A percentile compares a stretch with the other conserved stretches of the same genome.
Conservation (phyloP, 2,797 vertebrate species). For the Carduelis carduelis region DNA sequence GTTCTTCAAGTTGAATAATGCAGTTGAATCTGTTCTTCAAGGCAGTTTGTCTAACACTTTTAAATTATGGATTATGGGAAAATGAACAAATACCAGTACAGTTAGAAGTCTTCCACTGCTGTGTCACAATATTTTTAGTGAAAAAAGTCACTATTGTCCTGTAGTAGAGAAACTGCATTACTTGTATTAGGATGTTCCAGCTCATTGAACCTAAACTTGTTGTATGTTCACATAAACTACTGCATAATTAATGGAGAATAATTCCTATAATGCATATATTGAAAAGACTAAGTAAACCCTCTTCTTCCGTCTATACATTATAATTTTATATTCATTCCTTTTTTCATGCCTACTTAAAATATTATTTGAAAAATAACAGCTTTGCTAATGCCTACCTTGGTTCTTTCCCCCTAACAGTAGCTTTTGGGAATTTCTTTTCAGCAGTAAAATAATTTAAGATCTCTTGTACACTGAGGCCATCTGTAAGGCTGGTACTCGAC, state of each 20-base stretch:
- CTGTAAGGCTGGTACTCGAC: rapidly evolving
- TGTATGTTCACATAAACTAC: background rate
- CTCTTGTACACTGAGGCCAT: background rate
- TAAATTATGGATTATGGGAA: background rate
- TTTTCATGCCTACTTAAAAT: background rate
- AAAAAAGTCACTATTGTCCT: background rate
- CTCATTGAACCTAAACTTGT: constrained; percentile 24
- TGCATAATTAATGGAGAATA: background rate
- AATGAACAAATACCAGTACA: background rate
- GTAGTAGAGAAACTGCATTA: background rate
- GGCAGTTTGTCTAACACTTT: background rate
- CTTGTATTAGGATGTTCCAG: background rate
- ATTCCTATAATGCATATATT: background rate
- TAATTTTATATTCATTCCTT: background rate
- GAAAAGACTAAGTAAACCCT: background rate
- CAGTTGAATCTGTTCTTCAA: background rate
- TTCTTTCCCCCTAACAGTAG: background rate
- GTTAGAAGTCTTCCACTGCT: background rate
- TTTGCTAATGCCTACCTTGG: background rate
- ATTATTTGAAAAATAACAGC: background rate
- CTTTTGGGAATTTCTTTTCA: background rate
- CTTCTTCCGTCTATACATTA: background rate
- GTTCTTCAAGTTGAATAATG: no score
- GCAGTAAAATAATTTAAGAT: background rate
- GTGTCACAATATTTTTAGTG: background rate